Conservation (phyloP, 2,888 invertebrate genomes). For the Agrilus cyanescens region DNA sequence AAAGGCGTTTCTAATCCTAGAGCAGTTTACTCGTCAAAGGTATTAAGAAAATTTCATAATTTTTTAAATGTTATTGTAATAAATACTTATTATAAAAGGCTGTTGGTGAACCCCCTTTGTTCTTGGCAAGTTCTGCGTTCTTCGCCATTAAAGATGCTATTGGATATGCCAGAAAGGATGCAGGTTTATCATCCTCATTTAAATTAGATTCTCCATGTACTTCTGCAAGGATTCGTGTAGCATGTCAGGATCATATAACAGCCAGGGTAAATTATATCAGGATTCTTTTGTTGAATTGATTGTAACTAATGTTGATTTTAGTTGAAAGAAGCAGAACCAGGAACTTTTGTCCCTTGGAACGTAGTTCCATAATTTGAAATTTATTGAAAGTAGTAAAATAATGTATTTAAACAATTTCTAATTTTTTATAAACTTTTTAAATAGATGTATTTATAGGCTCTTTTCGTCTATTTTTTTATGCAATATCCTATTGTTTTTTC, state of each 20-base stretch:
- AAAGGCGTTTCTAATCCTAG: constrained; percentile 83
- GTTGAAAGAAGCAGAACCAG: constrained; percentile 44
- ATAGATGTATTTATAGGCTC: no score
- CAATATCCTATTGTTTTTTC: no score
- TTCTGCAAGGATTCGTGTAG: constrained; percentile 77
- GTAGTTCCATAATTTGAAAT: constrained; percentile 39
- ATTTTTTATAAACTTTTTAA: no score
- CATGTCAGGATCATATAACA: constrained; percentile 75
- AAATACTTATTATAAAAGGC: constrained; percentile 48
- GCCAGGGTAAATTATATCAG: constrained; percentile 47
- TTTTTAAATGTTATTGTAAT: no score
- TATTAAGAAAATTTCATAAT: constrained; percentile 29
- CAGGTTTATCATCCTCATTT: constrained; percentile 47
- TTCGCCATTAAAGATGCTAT: constrained; percentile 88
- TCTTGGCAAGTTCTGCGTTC: constrained; percentile 75
- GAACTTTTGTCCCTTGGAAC: constrained; percentile 53
- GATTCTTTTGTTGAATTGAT: constrained; percentile 1
- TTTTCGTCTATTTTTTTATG: no score
- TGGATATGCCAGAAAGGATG: constrained; percentile 60
- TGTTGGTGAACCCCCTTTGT: constrained; percentile 90
- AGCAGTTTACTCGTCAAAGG: constrained; percentile 94
- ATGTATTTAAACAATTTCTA: no score
- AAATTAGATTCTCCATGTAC: constrained; percentile 76
- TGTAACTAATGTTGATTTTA: constrained; percentile 30
- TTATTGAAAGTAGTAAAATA: no score